Base-by-base conservation (phyloP, 2,113 vertebrate genomes). In the Hypocryptadius cinnamomeus region DNA sequence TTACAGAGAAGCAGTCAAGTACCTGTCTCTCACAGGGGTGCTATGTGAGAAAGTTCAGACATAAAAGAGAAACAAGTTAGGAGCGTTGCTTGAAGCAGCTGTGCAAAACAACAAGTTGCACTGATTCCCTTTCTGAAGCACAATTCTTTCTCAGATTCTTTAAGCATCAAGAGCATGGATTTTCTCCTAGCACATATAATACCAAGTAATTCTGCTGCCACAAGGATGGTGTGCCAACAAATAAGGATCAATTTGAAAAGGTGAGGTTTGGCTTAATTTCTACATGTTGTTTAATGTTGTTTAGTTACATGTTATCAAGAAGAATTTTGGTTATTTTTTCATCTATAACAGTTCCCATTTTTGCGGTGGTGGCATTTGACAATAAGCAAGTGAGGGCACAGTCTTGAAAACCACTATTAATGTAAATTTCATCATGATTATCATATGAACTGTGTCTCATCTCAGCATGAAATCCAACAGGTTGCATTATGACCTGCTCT, bases 1-100 rank as follows among this genome's bases (percentile, higher is more conserved):
- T 71, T 63, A 53, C 44, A 81, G 13, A 35, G 21, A 71, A 71
- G n/a, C 9, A 76, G 28, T n/a, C 28, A 71, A 12, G 8, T 53
- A 45, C 7, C 8, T 15, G 24, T 7, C 56, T 18, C 48, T 76
- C 1, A 1, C 24, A 44, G 27, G 17, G 2, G 4, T 61, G 4
- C 60, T 64, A 61, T 25, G 7, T 8, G 14, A 47, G 28, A 40
- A 71, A 80, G 30, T 56, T 93, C 31, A 69, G 31, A 64, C 12
- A 51, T 57, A 47, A 85, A 81, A 80, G 24, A 78, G 30, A 87
- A 85, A 70, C 5, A 15, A 70, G 19, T 47, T 40, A 81, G 24
- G 10, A 59, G 1, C 15, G 8, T 42, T 74, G 21, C 40, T 85
- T 71, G 53, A 91, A 89, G 25, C 13, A 69, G 11, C 22, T 48